These are phyloP conservation scores for Daubentonia madagascariensis DNA, from an alignment of 2,113 vertebrate genomes.

Conservation along the genomic window DNA sequence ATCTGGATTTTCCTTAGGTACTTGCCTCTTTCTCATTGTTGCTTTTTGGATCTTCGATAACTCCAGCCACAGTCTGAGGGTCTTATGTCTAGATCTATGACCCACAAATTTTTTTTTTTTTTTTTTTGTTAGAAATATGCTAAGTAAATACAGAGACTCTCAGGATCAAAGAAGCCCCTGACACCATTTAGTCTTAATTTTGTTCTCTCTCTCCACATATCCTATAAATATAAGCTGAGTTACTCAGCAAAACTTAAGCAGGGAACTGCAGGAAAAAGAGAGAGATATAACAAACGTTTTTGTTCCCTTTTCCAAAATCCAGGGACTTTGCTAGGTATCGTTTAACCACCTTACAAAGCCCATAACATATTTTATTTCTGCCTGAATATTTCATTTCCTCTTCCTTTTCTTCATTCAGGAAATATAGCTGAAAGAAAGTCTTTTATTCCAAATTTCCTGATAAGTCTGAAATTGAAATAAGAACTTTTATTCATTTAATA, in stretches of 20 bases:
- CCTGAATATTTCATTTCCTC: not conserved
- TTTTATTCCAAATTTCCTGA: not conserved
- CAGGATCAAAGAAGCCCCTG: not conserved
- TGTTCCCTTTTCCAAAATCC: not conserved
- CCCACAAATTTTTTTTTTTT: not conserved
- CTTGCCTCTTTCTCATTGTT: not conserved
- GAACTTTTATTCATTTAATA: not conserved
- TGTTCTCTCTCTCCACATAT: not conserved
- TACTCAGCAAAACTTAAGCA: not conserved
- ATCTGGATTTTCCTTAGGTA: not conserved
- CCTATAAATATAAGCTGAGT: not conserved
- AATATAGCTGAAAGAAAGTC: not conserved
- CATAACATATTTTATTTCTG: not conserved
- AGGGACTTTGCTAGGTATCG: not conserved
- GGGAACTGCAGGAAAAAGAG: not conserved
- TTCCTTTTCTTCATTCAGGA: not conserved
- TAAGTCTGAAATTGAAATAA: not conserved
- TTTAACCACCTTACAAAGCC: not conserved
- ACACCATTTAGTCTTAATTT: not conserved
- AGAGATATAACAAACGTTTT: not conserved
- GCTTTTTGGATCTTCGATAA: not conserved
- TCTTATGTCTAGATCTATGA: not conserved
- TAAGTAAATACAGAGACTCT: not conserved
- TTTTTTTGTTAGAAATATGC: not conserved
- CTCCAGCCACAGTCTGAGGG: not conserved